phyloP scores from a whole-genome alignment of 1,140 invertebrate genomes.

The Harpegnathos saltator region DNA sequence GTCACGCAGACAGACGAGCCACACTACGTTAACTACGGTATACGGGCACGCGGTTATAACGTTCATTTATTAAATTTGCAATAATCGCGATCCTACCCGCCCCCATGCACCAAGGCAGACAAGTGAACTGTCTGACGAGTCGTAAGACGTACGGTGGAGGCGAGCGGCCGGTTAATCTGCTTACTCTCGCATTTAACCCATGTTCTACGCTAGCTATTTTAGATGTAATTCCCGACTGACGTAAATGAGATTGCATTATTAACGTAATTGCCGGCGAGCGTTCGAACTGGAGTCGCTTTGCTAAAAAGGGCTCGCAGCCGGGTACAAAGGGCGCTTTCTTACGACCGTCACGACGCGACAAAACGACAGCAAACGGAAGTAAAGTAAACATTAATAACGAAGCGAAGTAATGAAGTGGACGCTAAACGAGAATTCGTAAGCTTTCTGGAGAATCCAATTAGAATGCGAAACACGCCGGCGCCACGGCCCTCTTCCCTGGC shows the following conservation, averaged over 20 bases:
- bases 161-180: conserved; percentile 46
- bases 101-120: conserved; percentile 3
- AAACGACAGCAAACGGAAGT: conserved; percentile 55
- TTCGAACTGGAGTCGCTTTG: conserved; percentile 41
- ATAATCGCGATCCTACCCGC: conserved; percentile 44
- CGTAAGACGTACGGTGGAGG: conserved; percentile 40
- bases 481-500: conserved; percentile 8
- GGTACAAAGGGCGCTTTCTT: conserved; percentile 45
- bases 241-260: conserved; percentile 61
- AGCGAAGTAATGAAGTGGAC: conserved; percentile 53
- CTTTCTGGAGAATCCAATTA: conserved; percentile 64
- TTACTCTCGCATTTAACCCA: conserved; percentile 57
- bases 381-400: conserved; percentile 57
- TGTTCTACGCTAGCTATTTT: conserved; percentile 58
- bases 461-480: conserved; percentile 32
- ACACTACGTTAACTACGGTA: background rate
- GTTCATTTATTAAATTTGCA: conserved; percentile 44
- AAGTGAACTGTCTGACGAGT: conserved; percentile 25
- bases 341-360: conserved; percentile 44
- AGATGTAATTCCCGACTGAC: conserved; percentile 57
- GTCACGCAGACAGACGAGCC: background rate
- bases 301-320: conserved; percentile 34
- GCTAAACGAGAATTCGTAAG: conserved; percentile 58
- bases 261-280: conserved; percentile 53
- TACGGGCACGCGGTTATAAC: background rate